phyloP scores from a whole-genome alignment of 1,140 invertebrate genomes.

The Eupristina koningsbergeri region DNA sequence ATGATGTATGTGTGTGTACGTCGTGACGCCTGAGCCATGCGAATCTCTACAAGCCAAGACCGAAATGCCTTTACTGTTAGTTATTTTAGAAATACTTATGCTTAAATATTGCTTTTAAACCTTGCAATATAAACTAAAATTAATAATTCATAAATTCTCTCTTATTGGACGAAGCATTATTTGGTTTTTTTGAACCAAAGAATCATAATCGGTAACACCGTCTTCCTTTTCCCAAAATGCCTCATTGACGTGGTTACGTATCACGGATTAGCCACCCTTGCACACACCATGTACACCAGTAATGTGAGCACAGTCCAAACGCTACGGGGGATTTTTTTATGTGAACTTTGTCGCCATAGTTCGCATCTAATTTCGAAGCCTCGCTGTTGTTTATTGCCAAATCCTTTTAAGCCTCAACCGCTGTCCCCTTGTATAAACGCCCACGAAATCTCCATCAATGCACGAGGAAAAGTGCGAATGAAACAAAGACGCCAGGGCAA shows the following conservation, averaged over 20 bases:
- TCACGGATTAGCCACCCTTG: slow-evolving; percentile 48
- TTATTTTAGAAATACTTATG: background rate
- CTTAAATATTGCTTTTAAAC: background rate
- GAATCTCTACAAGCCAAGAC: slow-evolving; percentile 37
- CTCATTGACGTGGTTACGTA: background rate
- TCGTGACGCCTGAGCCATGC: background rate
- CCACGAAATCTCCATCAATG: slow-evolving; percentile 39
- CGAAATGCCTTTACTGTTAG: background rate
- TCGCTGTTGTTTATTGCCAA: slow-evolving; percentile 70
- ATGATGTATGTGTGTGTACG: slow-evolving; percentile 15
- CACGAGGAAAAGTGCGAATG: slow-evolving; percentile 56
- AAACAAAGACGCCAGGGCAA: slow-evolving; percentile 26
- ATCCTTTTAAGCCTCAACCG: slow-evolving; percentile 70
- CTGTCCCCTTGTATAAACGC: background rate
- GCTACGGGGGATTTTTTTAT: slow-evolving; percentile 60
- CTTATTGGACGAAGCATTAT: background rate
- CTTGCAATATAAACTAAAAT: background rate
- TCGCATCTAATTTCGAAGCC: slow-evolving; percentile 65
- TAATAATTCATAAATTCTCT: background rate
- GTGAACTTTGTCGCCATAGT: slow-evolving; percentile 56
- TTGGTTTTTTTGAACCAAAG: background rate
- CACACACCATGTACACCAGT: background rate
- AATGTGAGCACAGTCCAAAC: slow-evolving; percentile 44
- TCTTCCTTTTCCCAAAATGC: background rate
- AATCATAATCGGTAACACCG: slow-evolving; percentile 57